Percentiles rank a stretch among this genome's conserved stretches.
These are phyloP conservation scores for Eulemur rubriventer DNA, from an alignment of 2,797 vertebrate genomes.

Conservation along the genomic window DNA sequence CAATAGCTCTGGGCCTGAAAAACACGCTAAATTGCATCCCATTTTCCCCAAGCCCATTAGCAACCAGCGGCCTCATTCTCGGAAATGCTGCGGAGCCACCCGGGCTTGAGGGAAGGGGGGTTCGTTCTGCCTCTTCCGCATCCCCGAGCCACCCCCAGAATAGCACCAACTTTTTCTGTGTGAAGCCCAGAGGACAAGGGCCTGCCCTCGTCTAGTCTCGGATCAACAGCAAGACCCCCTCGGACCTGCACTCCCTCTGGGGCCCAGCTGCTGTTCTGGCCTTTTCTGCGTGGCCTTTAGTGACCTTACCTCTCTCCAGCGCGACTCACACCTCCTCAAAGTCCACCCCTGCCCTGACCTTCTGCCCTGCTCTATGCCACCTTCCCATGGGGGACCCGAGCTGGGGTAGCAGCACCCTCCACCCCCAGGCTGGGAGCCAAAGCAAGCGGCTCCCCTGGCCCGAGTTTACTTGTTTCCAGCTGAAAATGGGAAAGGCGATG, in stretches of 20 bases:
- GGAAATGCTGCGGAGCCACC: not conserved
- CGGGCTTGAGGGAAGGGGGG: not conserved
- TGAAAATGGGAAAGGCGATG: not conserved
- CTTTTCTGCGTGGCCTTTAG: not conserved
- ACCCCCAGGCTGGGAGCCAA: not conserved
- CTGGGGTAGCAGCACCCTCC: fast-evolving
- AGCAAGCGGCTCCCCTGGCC: not conserved
- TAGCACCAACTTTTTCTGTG: not conserved
- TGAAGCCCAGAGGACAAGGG: not conserved
- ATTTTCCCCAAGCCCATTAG: constrained; percentile 67
- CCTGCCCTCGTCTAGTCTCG: not conserved
- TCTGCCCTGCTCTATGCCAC: not conserved
- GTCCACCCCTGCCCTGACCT: not conserved
- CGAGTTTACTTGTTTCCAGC: not conserved
- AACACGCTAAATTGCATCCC: constrained; percentile 52
- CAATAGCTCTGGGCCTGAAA: constrained; percentile 55
- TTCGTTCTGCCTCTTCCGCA: not conserved
- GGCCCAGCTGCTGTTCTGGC: not conserved
- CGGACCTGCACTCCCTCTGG: not conserved
- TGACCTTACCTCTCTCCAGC: fast-evolving
- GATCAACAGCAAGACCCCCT: too few relatives aligned
- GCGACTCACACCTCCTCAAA: not conserved
- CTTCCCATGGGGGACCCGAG: not conserved
- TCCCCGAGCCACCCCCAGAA: not conserved
- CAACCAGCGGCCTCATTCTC: not conserved